phyloP scores from a whole-genome alignment of 2,113 vertebrate species.

The Pseudorhombus dupliciocellatus region DNA sequence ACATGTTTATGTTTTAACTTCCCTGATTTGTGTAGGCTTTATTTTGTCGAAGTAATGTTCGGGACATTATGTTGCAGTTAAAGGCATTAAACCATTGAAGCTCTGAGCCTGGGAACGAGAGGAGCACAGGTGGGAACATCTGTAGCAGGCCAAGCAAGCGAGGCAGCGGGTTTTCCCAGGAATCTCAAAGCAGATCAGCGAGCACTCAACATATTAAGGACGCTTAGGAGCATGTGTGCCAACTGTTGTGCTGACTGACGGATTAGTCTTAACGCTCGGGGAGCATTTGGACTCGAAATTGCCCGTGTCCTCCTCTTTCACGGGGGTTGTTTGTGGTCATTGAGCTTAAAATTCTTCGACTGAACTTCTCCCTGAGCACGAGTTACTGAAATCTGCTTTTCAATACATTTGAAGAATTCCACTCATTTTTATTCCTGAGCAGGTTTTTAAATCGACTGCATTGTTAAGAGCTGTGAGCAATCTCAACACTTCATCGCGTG shows the following conservation, averaged over 20 bases:
- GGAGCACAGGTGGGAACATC: too few species aligned
- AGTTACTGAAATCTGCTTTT: neutral
- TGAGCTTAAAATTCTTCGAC: conserved; percentile 3
- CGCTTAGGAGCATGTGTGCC: conserved; percentile 15
- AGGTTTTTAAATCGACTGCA: too few species aligned
- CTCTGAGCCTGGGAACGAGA: neutral
- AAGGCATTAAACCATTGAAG: neutral
- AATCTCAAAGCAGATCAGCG: conserved; percentile 34
- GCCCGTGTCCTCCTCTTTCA: neutral
- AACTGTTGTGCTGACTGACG: neutral
- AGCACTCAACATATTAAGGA: conserved; percentile 24
- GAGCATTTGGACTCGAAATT: conserved; percentile 6
- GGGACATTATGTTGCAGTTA: too few species aligned
- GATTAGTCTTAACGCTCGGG: conserved; percentile 22
- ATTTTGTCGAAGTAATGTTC: too few species aligned
- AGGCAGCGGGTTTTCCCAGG: neutral
- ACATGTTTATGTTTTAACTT: too few species aligned
- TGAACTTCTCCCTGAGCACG: neutral
- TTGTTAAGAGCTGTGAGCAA: neutral
- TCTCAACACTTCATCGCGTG: neutral
- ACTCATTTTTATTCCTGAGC: neutral
- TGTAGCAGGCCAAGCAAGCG: neutral
- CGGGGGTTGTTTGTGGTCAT: conserved; percentile 16
- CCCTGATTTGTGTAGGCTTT: too few species aligned
- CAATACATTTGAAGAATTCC: neutral